A percentile compares a stretch with the other conserved stretches of the same genome.
Evolutionary conservation across 2,113 vertebrate genomes (phyloP).

Genomic region (Jacana jacana): DNA sequence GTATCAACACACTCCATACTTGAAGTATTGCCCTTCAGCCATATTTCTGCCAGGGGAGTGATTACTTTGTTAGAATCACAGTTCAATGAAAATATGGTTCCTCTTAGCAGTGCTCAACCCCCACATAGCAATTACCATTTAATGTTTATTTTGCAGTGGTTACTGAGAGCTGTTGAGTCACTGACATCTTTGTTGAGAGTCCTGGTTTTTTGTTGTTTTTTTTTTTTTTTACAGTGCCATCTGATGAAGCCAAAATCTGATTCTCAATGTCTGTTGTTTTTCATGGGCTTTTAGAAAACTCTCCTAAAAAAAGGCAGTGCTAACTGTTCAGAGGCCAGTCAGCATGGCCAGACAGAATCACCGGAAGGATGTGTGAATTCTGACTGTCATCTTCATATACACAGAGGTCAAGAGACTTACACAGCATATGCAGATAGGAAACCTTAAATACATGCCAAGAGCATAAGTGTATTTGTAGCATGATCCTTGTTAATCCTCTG

Average conservation of each 20-base stretch:
- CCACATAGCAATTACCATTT: background rate
- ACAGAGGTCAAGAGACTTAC: background rate
- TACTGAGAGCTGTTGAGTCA: constrained; percentile 56
- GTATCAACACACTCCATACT: background rate
- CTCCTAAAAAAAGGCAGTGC: background rate
- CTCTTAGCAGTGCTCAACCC: constrained; percentile 33
- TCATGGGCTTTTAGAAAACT: background rate
- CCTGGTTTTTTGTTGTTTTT: background rate
- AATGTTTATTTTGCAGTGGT: constrained; percentile 50
- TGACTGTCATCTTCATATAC: background rate
- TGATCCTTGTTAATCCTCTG: background rate
- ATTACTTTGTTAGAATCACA: background rate
- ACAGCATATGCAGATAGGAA: background rate
- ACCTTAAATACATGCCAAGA: background rate
- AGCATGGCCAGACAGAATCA: background rate
- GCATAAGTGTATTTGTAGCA: background rate
- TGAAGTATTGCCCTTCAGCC: background rate
- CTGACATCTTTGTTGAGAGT: constrained; percentile 37
- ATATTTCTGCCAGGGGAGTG: background rate
- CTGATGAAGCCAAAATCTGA: background rate
- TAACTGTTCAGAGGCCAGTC: background rate
- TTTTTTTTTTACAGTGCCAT: background rate
- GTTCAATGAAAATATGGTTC: constrained; percentile 17
- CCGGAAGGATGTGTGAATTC: background rate
- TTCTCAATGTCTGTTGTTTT: constrained; percentile 10